These are phyloP conservation scores for Thalassoma bifasciatum DNA, from an alignment of 2,113 vertebrate genomes.

Conservation along the genomic window DNA sequence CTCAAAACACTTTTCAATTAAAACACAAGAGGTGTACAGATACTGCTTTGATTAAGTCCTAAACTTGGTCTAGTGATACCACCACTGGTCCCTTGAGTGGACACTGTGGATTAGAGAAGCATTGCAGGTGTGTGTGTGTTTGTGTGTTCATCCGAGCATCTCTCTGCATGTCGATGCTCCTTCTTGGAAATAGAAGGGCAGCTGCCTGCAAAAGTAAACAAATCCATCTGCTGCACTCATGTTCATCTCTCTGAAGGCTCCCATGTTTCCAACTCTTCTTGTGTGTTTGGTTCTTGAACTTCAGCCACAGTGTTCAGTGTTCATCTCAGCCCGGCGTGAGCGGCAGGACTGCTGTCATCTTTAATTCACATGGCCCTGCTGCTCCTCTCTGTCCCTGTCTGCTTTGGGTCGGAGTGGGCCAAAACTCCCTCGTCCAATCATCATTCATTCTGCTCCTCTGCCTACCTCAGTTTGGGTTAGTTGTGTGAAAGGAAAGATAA, in stretches of 20 bases:
- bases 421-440: conserved; percentile 54
- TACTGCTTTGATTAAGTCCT: no score
- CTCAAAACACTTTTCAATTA: no score
- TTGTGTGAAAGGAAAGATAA: conserved; percentile 32
- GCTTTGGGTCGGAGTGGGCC: conserved; percentile 21
- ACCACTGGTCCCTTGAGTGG: background rate
- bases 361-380: conserved; percentile 58
- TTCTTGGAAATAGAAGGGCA: conserved; percentile 28
- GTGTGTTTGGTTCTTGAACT: conserved; percentile 18
- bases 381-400: conserved; percentile 45
- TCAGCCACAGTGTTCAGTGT: conserved; percentile 8
- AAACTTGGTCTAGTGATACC: no score
- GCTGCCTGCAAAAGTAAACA: conserved; percentile 40
- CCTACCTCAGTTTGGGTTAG: conserved; percentile 23
- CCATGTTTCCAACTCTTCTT: conserved; percentile 10
- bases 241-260: conserved; percentile 1
- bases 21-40: no score
- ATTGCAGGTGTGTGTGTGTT: background rate
- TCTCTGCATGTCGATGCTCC: conserved; percentile 17
- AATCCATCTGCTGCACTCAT: conserved; percentile 46
- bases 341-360: conserved; percentile 58
- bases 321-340: conserved; percentile 16
- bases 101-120: conserved; percentile 1
- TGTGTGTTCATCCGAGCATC: background rate
- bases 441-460: conserved; percentile 42